phyloP scores from a whole-genome alignment of 2,888 invertebrate genomes.

The Acanthoscelides obtectus region DNA sequence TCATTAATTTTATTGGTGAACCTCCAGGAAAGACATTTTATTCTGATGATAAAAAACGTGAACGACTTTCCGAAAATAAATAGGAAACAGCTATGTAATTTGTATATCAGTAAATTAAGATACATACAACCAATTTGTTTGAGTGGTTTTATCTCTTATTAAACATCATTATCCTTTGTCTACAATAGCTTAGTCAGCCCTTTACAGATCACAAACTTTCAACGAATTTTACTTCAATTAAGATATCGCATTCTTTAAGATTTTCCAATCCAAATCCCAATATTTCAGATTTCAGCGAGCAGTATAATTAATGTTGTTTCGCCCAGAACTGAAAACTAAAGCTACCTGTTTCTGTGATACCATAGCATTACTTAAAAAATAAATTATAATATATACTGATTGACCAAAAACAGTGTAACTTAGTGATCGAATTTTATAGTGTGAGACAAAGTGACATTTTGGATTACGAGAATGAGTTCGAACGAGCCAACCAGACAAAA shows the following conservation, averaged over 20 bases:
- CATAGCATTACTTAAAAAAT: not conserved
- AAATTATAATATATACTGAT: not conserved
- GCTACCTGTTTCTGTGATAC: not conserved
- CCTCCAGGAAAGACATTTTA: no score
- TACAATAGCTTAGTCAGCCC: not conserved
- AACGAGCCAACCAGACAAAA: not conserved
- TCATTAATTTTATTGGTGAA: no score
- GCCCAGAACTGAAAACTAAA: not conserved
- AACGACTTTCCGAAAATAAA: no score
- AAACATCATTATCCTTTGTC: not conserved
- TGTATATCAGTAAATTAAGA: no score
- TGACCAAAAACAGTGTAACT: not conserved
- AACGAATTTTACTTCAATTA: no score
- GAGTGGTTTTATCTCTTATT: constrained; percentile 3
- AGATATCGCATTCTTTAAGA: no score
- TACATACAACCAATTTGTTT: not conserved
- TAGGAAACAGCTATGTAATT: no score
- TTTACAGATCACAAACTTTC: no score
- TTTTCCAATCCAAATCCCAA: no score
- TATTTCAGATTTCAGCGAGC: no score
- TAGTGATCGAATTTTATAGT: not conserved
- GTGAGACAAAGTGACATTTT: no score
- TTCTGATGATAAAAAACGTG: no score
- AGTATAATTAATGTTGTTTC: not conserved
- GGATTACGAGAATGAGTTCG: not conserved